Conservation (phyloP, 2,888 invertebrate species). For the Tetheella fluctuosa region DNA sequence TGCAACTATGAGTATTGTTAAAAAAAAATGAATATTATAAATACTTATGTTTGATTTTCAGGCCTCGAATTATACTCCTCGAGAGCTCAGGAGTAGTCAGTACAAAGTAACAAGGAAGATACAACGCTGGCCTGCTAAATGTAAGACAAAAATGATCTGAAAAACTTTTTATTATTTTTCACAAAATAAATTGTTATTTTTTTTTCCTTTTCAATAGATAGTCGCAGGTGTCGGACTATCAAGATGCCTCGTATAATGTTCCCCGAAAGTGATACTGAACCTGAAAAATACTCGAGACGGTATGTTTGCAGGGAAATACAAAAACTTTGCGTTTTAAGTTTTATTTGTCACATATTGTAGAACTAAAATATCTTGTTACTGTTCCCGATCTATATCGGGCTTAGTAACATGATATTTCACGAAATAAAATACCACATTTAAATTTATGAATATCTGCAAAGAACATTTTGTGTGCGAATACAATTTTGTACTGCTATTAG, state of each 20-base stretch:
- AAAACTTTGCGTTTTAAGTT: no score
- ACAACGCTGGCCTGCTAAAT: slow-evolving; percentile 78
- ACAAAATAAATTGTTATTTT: slow-evolving; percentile 15
- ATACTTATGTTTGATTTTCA: no score
- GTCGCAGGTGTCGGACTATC: slow-evolving; percentile 70
- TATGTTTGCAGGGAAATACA: slow-evolving; percentile 27
- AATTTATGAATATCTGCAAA: no score
- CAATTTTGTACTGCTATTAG: no score
- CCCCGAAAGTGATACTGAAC: slow-evolving; percentile 80
- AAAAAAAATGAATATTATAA: no score
- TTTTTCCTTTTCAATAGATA: slow-evolving; percentile 63
- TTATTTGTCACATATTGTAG: no score
- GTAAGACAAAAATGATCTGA: slow-evolving; percentile 47
- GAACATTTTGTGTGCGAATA: no score
- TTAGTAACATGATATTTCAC: no score
- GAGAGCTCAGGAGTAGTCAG: slow-evolving; percentile 77
- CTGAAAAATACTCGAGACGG: slow-evolving; percentile 82
- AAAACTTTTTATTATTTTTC: slow-evolving; percentile 12
- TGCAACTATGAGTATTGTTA: background rate
- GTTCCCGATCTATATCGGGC: no score
- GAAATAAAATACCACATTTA: no score
- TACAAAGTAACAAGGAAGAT: slow-evolving; percentile 80
- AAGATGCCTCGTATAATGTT: slow-evolving; percentile 81
- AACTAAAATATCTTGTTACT: no score
- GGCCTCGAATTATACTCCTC: slow-evolving; percentile 72